Conservation (phyloP, 30 jellyfish, hydroid and myxozoan genomes). For the Cassiopea andromeda region DNA sequence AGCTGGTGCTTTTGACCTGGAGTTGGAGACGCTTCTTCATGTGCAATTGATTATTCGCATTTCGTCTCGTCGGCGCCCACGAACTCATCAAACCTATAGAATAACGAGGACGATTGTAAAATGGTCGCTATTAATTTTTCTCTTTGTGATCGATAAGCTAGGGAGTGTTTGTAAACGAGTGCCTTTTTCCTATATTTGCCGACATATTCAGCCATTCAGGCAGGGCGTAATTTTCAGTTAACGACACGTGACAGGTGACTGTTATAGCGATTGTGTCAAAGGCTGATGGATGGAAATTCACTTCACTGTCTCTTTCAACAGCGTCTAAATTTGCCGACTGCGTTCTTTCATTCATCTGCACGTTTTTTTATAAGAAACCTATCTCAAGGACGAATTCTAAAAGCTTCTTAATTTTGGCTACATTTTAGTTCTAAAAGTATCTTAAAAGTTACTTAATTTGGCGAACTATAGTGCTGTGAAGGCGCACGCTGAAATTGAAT, state of each 20-base stretch:
- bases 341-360: too few relatives aligned
- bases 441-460: too few relatives aligned
- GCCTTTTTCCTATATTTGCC: slow-evolving; percentile 14
- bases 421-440: too few relatives aligned
- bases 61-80: slow-evolving; percentile 33
- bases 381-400: too few relatives aligned
- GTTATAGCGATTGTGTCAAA: background rate
- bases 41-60: background rate
- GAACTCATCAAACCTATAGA: background rate
- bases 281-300: background rate
- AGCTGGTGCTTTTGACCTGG: slow-evolving; percentile 14
- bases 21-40: background rate
- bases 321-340: too few relatives aligned
- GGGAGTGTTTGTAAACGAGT: slow-evolving; percentile 6
- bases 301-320: background rate
- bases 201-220: slow-evolving; percentile 15
- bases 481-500: too few relatives aligned
- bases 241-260: slow-evolving; percentile 19
- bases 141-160: slow-evolving; percentile 6
- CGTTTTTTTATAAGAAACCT: too few relatives aligned
- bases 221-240: background rate
- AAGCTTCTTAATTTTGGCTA: too few relatives aligned
- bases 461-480: too few relatives aligned
- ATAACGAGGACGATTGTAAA: background rate
- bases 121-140: slow-evolving; percentile 8